A percentile compares a stretch with the other conserved stretches of the same genome.
These are phyloP conservation scores for Fulica atra DNA, from an alignment of 2,113 vertebrate species.

Conservation along the genomic window DNA sequence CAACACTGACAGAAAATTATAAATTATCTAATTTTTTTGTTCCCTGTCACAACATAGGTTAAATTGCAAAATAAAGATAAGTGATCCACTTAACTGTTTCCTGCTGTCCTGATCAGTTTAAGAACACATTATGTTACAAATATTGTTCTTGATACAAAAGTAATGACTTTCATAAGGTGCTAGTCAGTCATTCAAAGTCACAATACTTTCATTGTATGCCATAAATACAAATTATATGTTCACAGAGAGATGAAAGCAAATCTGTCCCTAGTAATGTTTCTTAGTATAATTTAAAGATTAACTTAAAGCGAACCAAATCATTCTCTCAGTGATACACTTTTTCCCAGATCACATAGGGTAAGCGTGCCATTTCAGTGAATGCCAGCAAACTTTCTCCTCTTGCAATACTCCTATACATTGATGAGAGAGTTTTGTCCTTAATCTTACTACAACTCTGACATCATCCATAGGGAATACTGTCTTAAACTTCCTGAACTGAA, in stretches of 20 bases:
- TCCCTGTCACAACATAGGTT: slow-evolving; percentile 63
- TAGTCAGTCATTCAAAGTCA: slow-evolving; percentile 70
- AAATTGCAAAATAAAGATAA: slow-evolving; percentile 76
- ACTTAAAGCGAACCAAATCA: slow-evolving; percentile 65
- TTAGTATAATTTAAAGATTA: slow-evolving; percentile 72
- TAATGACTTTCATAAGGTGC: slow-evolving; percentile 67
- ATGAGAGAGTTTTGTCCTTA: slow-evolving; percentile 50
- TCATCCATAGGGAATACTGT: not conserved
- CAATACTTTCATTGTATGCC: not conserved
- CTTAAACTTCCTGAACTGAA: not conserved
- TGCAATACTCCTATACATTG: slow-evolving; percentile 64
- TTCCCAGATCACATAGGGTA: slow-evolving; percentile 58
- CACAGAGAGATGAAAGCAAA: slow-evolving; percentile 54
- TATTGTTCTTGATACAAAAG: slow-evolving; percentile 41
- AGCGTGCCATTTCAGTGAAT: slow-evolving; percentile 66
- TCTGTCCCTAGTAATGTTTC: slow-evolving; percentile 50
- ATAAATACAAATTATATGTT: slow-evolving; percentile 52
- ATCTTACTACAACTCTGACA: slow-evolving; percentile 24
- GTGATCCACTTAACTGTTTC: slow-evolving; percentile 67
- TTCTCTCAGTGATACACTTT: slow-evolving; percentile 55
- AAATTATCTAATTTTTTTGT: slow-evolving; percentile 60
- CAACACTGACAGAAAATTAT: slow-evolving; percentile 50
- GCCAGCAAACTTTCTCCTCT: slow-evolving; percentile 61
- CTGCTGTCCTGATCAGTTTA: slow-evolving; percentile 70
- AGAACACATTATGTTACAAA: slow-evolving; percentile 59